These are phyloP conservation scores for Apis cerana DNA, from an alignment of 1,140 invertebrate genomes.

Conservation along the genomic window DNA sequence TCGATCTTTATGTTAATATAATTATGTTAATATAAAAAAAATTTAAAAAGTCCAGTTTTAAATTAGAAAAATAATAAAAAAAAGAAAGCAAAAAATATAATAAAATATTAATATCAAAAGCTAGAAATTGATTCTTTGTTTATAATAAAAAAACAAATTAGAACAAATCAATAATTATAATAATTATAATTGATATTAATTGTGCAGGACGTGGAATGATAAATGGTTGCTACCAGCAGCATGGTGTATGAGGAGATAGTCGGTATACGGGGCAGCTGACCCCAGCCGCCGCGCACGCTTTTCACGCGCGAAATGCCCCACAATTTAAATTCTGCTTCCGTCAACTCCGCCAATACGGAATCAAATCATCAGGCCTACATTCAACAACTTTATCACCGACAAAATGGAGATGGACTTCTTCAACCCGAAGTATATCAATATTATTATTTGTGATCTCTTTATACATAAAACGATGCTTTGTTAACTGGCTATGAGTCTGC, in stretches of 20 bases:
- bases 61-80: too few relatives aligned
- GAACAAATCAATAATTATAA: neutral
- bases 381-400: conserved; percentile 80
- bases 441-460: too few relatives aligned
- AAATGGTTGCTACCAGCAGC: conserved; percentile 77
- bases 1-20: too few relatives aligned
- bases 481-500: too few relatives aligned
- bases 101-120: too few relatives aligned
- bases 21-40: too few relatives aligned
- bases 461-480: too few relatives aligned
- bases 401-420: conserved; percentile 73
- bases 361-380: conserved; percentile 79
- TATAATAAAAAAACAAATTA: too few relatives aligned
- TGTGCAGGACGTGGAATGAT: conserved; percentile 69
- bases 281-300: conserved; percentile 80
- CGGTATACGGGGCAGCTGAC: conserved; percentile 80
- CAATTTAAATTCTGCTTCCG: conserved; percentile 77
- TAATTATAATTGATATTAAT: neutral
- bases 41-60: too few relatives aligned
- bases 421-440: conserved; percentile 74
- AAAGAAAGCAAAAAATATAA: too few relatives aligned
- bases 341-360: conserved; percentile 76
- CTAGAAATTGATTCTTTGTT: too few relatives aligned
- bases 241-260: conserved; percentile 82
- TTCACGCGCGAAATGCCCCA: conserved; percentile 79